Base-by-base conservation (phyloP, 2,888 invertebrate genomes). In the Mayetiola destructor region DNA sequence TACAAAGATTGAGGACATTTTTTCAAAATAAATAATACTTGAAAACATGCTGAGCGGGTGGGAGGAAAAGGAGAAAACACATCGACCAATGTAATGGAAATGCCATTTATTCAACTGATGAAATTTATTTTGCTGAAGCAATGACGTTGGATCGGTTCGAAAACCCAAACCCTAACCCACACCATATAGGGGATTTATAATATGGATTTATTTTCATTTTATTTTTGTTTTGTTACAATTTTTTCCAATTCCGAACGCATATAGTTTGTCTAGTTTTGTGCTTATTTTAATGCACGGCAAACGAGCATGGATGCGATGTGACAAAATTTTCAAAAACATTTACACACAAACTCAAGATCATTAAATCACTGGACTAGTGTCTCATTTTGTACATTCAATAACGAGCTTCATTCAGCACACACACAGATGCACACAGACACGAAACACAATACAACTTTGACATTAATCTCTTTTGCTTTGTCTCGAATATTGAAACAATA, bases 201-300 rank as follows among this genome's bases (percentile, higher is more conserved):
- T 16, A 42, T 48, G 48, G 48, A 48, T 48, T 48, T 48, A 48
- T 48, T 48, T 48, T 27, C 27, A 48, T 48, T 48, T 48, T 48
- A 23, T 48, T 6, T 48, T 14, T 16, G 6, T 48, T 48, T 27
- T 2, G 23, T 27, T 48, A n/a, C 27, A 21, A 21, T 40, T 40
- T 40, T 2, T 21, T 4, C 20, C 18, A 3, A 39, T 21, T 40
- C 21, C 21, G 10, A 40, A 23, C 27, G 27, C n/a, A n/a, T n/a
- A n/a, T n/a, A n/a, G n/a, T n/a, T n/a, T n/a, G n/a, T n/a, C n/a
- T n/a, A n/a, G n/a, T n/a, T n/a, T n/a, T n/a, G n/a, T n/a, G n/a
- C n/a, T n/a, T n/a, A n/a, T 48, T 48, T 16, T 27, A 12, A 23
- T 42, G 23, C 42, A 2, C 23, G 14, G 9, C 27, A 21, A 2